Percentiles rank a stretch among this genome's conserved stretches.
phyloP scores from a whole-genome alignment of 2,113 vertebrate species.

The Rhizomys pruinosus region DNA sequence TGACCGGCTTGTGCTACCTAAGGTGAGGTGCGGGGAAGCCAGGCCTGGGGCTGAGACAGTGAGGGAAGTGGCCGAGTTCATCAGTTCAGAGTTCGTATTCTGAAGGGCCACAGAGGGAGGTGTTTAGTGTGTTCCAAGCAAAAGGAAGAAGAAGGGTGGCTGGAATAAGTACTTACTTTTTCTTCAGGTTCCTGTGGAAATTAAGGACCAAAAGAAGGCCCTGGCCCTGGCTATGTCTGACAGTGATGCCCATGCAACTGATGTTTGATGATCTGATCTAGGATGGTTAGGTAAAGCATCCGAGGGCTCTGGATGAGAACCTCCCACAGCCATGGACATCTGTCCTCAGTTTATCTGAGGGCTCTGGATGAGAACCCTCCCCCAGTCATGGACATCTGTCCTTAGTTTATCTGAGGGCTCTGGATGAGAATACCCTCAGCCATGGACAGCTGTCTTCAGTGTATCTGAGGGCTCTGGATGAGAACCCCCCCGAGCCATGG shows the following conservation, averaged over 20 bases:
- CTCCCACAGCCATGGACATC: no score
- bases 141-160: background rate
- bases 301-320: no score
- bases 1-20: background rate
- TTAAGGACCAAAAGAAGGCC: background rate
- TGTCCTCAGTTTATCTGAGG: no score
- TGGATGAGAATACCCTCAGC: no score
- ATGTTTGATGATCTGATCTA: background rate
- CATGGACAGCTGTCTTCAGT: no score
- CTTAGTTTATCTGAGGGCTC: no score
- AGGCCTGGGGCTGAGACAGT: background rate
- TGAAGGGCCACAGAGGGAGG: background rate
- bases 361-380: no score
- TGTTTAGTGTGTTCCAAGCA: background rate
- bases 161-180: background rate
- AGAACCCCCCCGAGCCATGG: no score
- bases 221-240: background rate
- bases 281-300: background rate
- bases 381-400: no score
- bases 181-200: background rate
- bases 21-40: background rate
- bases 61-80: no score
- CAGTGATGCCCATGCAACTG: background rate
- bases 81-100: background rate
- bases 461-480: no score